Evolutionary conservation across 1,140 invertebrate species (phyloP).

Genomic region (Heliothis virescens): DNA sequence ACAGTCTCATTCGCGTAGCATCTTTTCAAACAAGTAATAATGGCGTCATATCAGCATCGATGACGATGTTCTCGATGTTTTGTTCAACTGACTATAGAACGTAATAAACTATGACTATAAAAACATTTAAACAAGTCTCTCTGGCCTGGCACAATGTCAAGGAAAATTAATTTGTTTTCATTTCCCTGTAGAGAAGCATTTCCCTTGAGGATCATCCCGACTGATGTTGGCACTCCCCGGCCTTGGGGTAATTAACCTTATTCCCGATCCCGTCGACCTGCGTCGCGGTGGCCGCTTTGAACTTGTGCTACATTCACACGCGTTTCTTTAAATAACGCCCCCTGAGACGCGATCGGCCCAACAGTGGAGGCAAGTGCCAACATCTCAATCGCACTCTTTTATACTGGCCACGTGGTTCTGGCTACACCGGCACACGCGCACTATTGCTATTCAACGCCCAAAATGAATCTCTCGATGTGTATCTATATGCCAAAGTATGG

Average conservation of each 20-base stretch:
- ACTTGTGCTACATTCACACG: conserved; percentile 79
- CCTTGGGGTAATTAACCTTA: conserved; percentile 82
- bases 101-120: conserved; percentile 18
- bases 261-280: conserved; percentile 64
- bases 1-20: not conserved
- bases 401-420: conserved; percentile 68
- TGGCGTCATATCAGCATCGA: conserved; percentile 2
- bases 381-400: conserved; percentile 64
- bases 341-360: conserved; percentile 61
- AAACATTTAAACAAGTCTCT: conserved; percentile 41
- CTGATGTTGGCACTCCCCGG: conserved; percentile 60
- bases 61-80: conserved; percentile 11
- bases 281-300: conserved; percentile 68
- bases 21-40: conserved; percentile 14
- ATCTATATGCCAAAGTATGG: not conserved
- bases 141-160: conserved; percentile 61
- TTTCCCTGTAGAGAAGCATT: conserved; percentile 55
- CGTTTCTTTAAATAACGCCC: conserved; percentile 72
- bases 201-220: conserved; percentile 35
- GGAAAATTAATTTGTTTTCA: conserved; percentile 51
- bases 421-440: conserved; percentile 23
- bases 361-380: conserved; percentile 69
- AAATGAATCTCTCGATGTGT: conserved; percentile 12
- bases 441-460: not conserved
- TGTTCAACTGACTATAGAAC: conserved; percentile 7